A percentile compares a stretch with the other conserved stretches of the same genome.
phyloP scores from a whole-genome alignment of 1,140 invertebrate species.

The Scylla paramamosain region DNA sequence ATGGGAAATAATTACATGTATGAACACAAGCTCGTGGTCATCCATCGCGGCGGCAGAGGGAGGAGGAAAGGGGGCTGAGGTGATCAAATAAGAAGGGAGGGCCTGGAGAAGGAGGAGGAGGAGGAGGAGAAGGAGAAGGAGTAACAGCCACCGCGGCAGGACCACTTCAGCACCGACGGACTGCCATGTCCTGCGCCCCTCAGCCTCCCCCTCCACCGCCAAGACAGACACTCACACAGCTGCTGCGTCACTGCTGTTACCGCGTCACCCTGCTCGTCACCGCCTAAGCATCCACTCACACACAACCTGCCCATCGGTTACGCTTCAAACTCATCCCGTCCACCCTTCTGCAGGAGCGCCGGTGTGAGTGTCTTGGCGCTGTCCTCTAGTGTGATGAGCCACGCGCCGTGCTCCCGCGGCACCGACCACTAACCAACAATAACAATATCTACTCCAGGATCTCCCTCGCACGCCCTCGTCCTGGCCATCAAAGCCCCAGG shows the following conservation, averaged over 20 bases:
- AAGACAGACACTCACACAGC: background rate
- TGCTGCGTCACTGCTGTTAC: background rate
- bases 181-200: background rate
- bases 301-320: background rate
- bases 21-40: slow-evolving; percentile 4
- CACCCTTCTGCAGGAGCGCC: background rate
- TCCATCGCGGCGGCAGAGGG: background rate
- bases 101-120: background rate
- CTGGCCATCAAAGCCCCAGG: background rate
- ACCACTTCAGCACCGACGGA: background rate
- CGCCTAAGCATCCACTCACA: no score
- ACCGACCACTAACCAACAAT: background rate
- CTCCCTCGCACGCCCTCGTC: background rate
- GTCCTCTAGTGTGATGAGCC: background rate
- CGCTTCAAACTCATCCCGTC: background rate
- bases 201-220: background rate
- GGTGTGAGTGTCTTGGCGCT: background rate
- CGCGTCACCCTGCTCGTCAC: no score
- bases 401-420: background rate
- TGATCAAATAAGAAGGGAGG: background rate
- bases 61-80: background rate
- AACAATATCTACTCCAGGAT: background rate
- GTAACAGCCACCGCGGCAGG: background rate
- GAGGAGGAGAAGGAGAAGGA: background rate
- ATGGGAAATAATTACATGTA: slow-evolving; percentile 15